Conservation (phyloP, 2,113 vertebrate genomes). For the Phyllostomus discolor region DNA sequence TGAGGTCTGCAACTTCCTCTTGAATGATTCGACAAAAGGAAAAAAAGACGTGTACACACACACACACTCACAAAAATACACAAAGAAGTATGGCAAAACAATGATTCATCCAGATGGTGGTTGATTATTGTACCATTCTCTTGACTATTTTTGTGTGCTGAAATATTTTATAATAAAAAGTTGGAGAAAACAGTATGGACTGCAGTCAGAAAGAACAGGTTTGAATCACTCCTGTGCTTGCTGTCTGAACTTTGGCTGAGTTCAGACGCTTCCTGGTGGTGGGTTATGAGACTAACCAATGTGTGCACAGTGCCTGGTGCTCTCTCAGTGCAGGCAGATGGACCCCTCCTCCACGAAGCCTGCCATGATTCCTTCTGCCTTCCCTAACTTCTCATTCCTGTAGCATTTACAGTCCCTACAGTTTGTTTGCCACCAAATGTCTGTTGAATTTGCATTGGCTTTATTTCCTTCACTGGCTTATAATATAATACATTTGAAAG, state of each 20-base stretch:
- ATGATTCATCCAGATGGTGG: not conserved
- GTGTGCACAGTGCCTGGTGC: not conserved
- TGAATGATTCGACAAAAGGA: not conserved
- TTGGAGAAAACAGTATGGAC: not conserved
- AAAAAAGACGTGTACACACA: not conserved
- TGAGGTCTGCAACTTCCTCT: not conserved
- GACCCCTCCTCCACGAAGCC: not conserved
- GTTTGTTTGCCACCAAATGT: not conserved
- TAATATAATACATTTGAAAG: not conserved
- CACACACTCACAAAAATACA: not conserved
- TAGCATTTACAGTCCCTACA: not conserved
- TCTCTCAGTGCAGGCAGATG: not conserved
- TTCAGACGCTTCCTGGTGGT: fast-evolving
- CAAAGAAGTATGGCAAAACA: not conserved
- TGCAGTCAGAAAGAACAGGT: not conserved
- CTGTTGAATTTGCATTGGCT: not conserved
- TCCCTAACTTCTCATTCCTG: not conserved
- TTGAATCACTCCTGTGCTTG: not conserved
- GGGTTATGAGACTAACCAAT: not conserved
- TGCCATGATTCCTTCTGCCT: not conserved
- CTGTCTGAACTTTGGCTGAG: not conserved
- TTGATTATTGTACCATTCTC: not conserved
- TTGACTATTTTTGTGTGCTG: not conserved
- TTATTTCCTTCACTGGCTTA: not conserved
- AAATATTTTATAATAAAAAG: not conserved